A percentile compares a stretch with the other conserved stretches of the same genome.
phyloP scores from a whole-genome alignment of 2,797 vertebrate species.

The Borostomias antarcticus region DNA sequence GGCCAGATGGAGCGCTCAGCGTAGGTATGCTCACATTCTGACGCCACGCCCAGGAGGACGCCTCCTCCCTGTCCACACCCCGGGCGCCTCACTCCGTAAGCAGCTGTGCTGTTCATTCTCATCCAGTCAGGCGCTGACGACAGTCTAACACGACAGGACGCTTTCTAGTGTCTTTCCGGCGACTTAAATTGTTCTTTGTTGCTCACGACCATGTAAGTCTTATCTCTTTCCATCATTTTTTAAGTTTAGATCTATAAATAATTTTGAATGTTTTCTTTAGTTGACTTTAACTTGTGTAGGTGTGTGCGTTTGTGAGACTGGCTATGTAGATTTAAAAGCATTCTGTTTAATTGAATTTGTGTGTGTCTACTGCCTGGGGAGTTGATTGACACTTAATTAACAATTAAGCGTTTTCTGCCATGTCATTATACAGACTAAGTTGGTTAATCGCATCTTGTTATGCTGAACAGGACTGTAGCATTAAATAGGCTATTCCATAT shows the following conservation, averaged over 20 bases:
- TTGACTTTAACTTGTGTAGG: too few relatives aligned
- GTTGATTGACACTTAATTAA: not conserved
- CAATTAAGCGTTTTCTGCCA: not conserved
- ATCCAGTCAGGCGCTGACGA: slow-evolving; percentile 25
- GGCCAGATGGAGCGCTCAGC: slow-evolving; percentile 2
- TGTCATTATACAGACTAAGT: not conserved
- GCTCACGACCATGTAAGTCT: too few relatives aligned
- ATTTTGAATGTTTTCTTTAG: too few relatives aligned
- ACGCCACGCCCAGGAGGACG: slow-evolving; percentile 65
- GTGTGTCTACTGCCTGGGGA: too few relatives aligned
- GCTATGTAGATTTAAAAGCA: not conserved
- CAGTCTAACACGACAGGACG: not conserved
- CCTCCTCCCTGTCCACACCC: slow-evolving; percentile 52
- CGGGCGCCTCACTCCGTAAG: slow-evolving; percentile 22
- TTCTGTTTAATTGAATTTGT: not conserved
- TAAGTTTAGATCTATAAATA: too few relatives aligned
- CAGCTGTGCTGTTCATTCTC: slow-evolving; percentile 27
- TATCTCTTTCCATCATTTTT: too few relatives aligned
- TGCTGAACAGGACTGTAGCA: not conserved
- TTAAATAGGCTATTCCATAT: not conserved
- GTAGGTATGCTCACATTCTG: not conserved
- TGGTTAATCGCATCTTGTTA: not conserved
- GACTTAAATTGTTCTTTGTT: too few relatives aligned
- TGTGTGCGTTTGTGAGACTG: too few relatives aligned
- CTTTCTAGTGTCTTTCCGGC: not conserved